Evolutionary conservation across 2,113 vertebrate genomes (phyloP), one percentile per base, ranked within the genome.

Genomic region (Tapirus terrestris): DNA sequence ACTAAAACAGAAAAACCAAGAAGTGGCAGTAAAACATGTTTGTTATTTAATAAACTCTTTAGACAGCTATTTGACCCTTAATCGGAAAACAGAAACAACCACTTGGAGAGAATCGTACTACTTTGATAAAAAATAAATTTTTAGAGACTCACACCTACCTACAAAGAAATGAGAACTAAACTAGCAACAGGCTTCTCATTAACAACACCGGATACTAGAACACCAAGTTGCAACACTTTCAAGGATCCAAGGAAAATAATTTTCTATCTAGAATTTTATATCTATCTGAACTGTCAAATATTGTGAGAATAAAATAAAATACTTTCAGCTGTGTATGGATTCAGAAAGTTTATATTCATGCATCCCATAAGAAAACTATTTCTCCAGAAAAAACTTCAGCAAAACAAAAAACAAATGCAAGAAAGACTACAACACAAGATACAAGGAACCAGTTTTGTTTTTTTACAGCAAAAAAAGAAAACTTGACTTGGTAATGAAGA

Each of bases 121-220:
- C 29, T 92, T 60, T n/a, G 51, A 53, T 90, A 90, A 81, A 96
- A 77, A 95, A 81, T 80, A 93, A 56, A 27, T 53, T 90, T 63
- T 70, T 65, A 36, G 75, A 82, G 85, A 72, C 25, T 75, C 48
- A 68, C 51, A 90, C 53, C 86, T 82, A 81, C 61, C 51, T 81
- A 70, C 51, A 77, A 43, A 81, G 58, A 86, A 86, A 85, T 63
- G 36, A 83, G 31, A 80, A 84, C 14, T 39, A 58, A 77, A 56
- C 48, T 33, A 65, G 65, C 36, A 91, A 8, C 48, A 39, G 56
- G n/a, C 72, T 68, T 85, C 45, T 85, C 27, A 75, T 73, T 56
- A 80, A 39, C 45, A 23, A 27, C 25, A 43, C 43, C 25, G 60
- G 31, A 36, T 36, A 60, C 48, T 48, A 61, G 43, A 76, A 31